Conservation (phyloP, 2,113 vertebrate genomes). For the Ondatra zibethicus region DNA sequence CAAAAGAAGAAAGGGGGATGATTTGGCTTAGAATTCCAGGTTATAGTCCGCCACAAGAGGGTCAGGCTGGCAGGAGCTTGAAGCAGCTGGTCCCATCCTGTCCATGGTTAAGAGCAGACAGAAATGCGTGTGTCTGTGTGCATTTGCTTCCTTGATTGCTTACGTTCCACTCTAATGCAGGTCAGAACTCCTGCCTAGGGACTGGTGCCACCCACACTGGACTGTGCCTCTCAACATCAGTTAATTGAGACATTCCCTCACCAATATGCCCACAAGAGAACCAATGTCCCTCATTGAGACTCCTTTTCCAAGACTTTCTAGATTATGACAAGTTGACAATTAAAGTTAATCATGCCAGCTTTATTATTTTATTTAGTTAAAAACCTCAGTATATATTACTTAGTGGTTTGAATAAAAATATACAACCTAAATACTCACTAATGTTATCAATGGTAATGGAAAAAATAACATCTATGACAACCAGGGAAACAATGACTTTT, state of each 20-base stretch:
- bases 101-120: background rate
- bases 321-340: background rate
- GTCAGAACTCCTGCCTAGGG: background rate
- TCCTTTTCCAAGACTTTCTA: background rate
- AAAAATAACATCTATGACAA: slow-evolving; percentile 18
- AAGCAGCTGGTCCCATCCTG: background rate
- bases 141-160: background rate
- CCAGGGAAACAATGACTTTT: slow-evolving; percentile 31
- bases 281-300: background rate
- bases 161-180: background rate
- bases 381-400: background rate
- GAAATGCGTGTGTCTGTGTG: background rate
- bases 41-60: background rate
- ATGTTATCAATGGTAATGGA: slow-evolving; percentile 26
- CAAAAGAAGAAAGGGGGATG: too few relatives aligned
- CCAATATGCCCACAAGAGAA: background rate
- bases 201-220: background rate
- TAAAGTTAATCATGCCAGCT: background rate
- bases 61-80: background rate
- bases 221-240: background rate
- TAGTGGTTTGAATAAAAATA: background rate
- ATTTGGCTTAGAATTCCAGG: background rate
- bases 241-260: background rate
- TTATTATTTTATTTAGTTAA: background rate
- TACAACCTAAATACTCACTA: background rate